A percentile compares a stretch with the other conserved stretches of the same genome.
Evolutionary conservation across 2,797 vertebrate species (phyloP).

Genomic region (Enteromius thamalakanensis): DNA sequence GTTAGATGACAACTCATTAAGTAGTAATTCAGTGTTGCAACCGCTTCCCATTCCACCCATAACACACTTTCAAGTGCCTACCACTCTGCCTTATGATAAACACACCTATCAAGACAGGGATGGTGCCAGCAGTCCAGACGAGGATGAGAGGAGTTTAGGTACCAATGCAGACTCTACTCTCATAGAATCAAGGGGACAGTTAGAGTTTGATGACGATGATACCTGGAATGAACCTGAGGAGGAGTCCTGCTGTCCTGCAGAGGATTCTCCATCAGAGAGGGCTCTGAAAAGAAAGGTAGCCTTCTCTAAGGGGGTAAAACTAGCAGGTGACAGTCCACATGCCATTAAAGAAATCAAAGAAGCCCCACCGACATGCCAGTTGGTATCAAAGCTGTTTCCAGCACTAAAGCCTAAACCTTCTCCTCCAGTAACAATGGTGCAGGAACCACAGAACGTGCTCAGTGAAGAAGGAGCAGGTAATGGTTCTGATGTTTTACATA

Average conservation of each 20-base stretch:
- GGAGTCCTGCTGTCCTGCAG: conserved; percentile 56
- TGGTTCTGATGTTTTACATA: neutral
- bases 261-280: conserved; percentile 65
- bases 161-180: conserved; percentile 68
- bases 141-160: conserved; percentile 47
- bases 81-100: conserved; percentile 72
- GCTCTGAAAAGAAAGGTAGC: conserved; percentile 84
- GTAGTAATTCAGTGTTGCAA: conserved; percentile 56
- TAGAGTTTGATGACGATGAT: conserved; percentile 92
- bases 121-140: conserved; percentile 57
- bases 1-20: conserved; percentile 42
- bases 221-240: conserved; percentile 91
- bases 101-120: conserved; percentile 74
- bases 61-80: conserved; percentile 61
- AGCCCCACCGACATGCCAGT: conserved; percentile 80
- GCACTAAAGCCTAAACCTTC: conserved; percentile 83
- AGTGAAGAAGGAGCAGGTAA: conserved; percentile 67
- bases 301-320: conserved; percentile 72
- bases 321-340: conserved; percentile 9
- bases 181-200: conserved; percentile 65
- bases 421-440: conserved; percentile 50
- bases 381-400: conserved; percentile 90
- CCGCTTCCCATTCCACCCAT: conserved; percentile 51
- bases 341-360: conserved; percentile 58
- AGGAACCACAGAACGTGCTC: conserved; percentile 45